phyloP scores from a whole-genome alignment of 1,140 invertebrate species.

The Panonychus citri region DNA sequence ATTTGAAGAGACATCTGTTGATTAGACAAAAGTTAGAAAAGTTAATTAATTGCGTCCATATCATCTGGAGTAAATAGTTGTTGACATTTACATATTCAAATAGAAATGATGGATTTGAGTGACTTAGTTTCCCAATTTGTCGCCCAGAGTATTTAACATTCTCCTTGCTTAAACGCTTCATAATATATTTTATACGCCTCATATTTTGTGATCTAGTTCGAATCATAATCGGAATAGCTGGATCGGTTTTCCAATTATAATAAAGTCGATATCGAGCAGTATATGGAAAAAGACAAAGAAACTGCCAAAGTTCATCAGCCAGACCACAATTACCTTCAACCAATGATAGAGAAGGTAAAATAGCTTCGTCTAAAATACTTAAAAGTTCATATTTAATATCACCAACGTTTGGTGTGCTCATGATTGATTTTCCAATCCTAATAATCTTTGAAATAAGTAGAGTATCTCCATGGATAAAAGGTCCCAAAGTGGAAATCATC shows the following conservation, averaged over 20 bases:
- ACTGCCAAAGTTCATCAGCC: constrained; percentile 80
- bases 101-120: constrained; percentile 75
- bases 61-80: background rate
- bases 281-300: constrained; percentile 77
- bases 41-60: background rate
- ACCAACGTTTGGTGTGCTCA: constrained; percentile 22
- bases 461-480: constrained; percentile 62
- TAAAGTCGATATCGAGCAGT: constrained; percentile 58
- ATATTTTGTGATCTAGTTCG: constrained; percentile 55
- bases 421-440: constrained; percentile 49
- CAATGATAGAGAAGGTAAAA: constrained; percentile 69
- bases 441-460: constrained; percentile 37
- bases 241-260: constrained; percentile 28
- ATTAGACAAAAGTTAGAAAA: background rate
- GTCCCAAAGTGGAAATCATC: constrained; percentile 64
- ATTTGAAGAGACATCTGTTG: constrained; percentile 59
- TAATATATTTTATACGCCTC: constrained; percentile 80
- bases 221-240: constrained; percentile 53
- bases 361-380: constrained; percentile 55
- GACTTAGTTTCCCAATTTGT: constrained; percentile 83
- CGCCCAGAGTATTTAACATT: constrained; percentile 90
- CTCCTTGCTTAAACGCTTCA: constrained; percentile 95
- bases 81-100: constrained; percentile 65
- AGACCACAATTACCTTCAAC: constrained; percentile 83
- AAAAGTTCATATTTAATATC: constrained; percentile 49